Percentiles rank a stretch among this genome's conserved stretches.
These are phyloP conservation scores for Tokudaia muenninki DNA, from an alignment of 2,797 vertebrate genomes.

Conservation along the genomic window DNA sequence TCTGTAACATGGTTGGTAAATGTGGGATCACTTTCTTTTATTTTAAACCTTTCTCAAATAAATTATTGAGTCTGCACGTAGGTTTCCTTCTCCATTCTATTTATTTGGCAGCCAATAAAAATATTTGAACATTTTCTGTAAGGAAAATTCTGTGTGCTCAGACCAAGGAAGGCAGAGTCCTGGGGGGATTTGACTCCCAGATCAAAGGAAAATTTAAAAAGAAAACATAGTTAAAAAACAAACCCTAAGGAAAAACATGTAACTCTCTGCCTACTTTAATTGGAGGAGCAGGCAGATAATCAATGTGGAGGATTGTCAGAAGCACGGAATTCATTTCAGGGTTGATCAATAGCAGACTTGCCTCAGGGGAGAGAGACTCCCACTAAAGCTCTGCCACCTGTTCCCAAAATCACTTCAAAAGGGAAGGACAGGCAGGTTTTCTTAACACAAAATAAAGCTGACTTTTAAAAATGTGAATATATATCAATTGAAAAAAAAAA, in stretches of 20 bases:
- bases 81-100: background rate
- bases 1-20: background rate
- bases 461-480: slow-evolving; percentile 31
- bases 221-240: slow-evolving; percentile 39
- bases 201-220: slow-evolving; percentile 66
- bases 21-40: background rate
- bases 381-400: slow-evolving; percentile 29
- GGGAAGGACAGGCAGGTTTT: background rate
- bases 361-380: slow-evolving; percentile 59
- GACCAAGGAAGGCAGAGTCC: background rate
- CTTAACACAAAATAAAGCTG: slow-evolving; percentile 9
- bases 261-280: slow-evolving; percentile 63
- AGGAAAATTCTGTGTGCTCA: slow-evolving; percentile 16
- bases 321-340: slow-evolving; percentile 49
- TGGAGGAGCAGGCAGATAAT: slow-evolving; percentile 59
- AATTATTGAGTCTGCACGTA: background rate
- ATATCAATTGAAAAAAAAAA: background rate
- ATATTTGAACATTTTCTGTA: slow-evolving; percentile 32
- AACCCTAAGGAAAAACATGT: slow-evolving; percentile 57
- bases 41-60: slow-evolving; percentile 18
- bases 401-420: slow-evolving; percentile 72
- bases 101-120: slow-evolving; percentile 5
- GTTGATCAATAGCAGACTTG: slow-evolving; percentile 68
- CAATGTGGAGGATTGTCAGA: background rate
- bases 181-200: slow-evolving; percentile 4